Base-by-base conservation (phyloP, 2,113 vertebrate genomes). In the Variabilichromis moorii region DNA sequence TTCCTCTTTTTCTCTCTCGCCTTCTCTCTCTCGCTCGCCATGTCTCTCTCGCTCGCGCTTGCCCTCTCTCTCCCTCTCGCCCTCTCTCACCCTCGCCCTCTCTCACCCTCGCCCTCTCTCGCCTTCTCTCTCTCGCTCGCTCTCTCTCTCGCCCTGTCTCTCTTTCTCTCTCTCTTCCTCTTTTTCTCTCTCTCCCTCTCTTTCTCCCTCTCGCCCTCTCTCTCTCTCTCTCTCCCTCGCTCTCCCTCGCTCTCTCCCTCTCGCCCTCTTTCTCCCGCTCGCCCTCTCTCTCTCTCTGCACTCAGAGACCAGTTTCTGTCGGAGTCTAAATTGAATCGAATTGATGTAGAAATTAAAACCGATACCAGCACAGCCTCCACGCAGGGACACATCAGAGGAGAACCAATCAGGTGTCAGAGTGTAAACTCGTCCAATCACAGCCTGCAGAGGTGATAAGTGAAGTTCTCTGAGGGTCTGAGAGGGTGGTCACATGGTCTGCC, bases 131-230 rank as follows among this genome's bases (percentile, higher is more conserved):
- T 0, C 11, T 0, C 3, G 0, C 4, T 1, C 35, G 0, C 9
- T 0, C 3, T 2, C 9, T 1, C 8, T 1, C 35, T 2, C 0
- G 0, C 35, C 2, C 33, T 0, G 3, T 4, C 33, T 2, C 8
- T 2, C 33, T 1, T 3, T 1, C 37, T 1, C 10, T 1, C 3
- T 1, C 5, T 0, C 40, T 0, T 5, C 0, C 42, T 1, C 40
- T 0, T 3, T 0, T 11, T 3, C 40, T 0, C 40, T 0, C 3
- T 0, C 11, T 0, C 5, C 0, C 37, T 0, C 35, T 0, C 4
- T 0, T 3, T 0, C 33, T 4, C 33, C 1, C 8, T 0, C 3
- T 9, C 33, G 1, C 33, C 0, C 35, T 1, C 35, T 4, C 35
- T 0, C 4, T 0, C 1, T 1, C 9, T 0, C 9, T 0, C 4